Percentiles rank a stretch among this genome's conserved stretches.
phyloP scores from a whole-genome alignment of 2,888 invertebrate species.

The Azorinus chamasolen region DNA sequence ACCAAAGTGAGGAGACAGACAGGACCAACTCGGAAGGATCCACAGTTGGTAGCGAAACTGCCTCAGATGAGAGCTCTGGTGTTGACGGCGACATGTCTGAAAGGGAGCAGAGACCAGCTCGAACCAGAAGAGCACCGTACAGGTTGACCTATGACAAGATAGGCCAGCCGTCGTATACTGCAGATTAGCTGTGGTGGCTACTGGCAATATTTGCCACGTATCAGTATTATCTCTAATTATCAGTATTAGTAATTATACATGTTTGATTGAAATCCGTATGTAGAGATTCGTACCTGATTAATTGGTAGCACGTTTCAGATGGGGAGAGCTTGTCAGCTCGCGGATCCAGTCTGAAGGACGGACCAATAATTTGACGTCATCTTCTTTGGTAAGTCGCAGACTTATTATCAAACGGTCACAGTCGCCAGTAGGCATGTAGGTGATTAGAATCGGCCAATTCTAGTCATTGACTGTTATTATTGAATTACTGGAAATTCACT shows the following conservation, averaged over 20 bases:
- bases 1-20: neutral
- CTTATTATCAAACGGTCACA: constrained; percentile 8
- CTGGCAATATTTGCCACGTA: too few species aligned
- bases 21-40: neutral
- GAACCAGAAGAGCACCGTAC: constrained; percentile 6
- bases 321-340: too few species aligned
- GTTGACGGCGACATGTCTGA: neutral
- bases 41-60: neutral
- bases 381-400: constrained; percentile 4
- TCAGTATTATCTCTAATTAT: constrained; percentile 1
- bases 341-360: too few species aligned
- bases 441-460: constrained; percentile 22
- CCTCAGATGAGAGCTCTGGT: neutral
- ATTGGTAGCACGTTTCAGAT: too few species aligned
- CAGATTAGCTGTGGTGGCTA: too few species aligned
- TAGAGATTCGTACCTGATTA: too few species aligned
- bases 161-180: constrained; percentile 11
- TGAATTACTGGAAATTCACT: constrained; percentile 9
- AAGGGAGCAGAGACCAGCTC: neutral
- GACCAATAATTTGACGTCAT: neutral
- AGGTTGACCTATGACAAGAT: constrained; percentile 9
- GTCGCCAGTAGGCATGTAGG: constrained; percentile 4
- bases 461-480: constrained; percentile 13
- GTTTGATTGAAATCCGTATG: too few species aligned
- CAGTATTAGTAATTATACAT: too few species aligned